Evolutionary conservation across 2,113 vertebrate species (phyloP).

Genomic region (Corythoichthys intestinalis): DNA sequence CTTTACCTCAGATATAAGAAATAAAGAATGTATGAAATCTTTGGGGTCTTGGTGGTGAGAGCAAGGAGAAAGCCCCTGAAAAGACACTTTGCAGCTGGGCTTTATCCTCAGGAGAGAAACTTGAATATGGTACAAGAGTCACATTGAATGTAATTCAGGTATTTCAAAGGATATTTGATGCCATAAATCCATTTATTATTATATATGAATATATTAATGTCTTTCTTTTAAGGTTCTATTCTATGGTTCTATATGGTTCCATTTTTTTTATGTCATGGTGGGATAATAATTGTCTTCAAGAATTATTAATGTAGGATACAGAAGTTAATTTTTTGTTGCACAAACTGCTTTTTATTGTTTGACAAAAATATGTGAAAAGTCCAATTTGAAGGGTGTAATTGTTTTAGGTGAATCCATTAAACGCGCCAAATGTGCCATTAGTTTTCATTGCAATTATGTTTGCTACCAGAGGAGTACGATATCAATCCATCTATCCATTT

Average conservation of each 20-base stretch:
- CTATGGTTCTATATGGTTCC: not conserved
- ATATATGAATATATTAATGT: slow-evolving; percentile 73
- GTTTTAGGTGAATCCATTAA: not conserved
- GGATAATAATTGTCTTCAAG: slow-evolving; percentile 77
- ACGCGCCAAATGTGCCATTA: not conserved
- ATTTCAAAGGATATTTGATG: slow-evolving; percentile 81
- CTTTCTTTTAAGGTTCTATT: slow-evolving; percentile 54
- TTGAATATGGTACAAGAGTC: slow-evolving; percentile 89
- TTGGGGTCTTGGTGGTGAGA: slow-evolving; percentile 73
- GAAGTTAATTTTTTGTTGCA: slow-evolving; percentile 75
- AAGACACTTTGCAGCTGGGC: slow-evolving; percentile 65
- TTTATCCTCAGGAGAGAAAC: slow-evolving; percentile 78
- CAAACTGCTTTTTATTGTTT: slow-evolving; percentile 61
- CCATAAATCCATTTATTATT: slow-evolving; percentile 80
- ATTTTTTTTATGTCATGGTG: slow-evolving; percentile 74
- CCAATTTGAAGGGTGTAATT: not conserved
- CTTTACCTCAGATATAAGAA: slow-evolving; percentile 89
- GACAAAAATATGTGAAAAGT: not conserved
- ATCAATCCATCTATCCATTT: not conserved
- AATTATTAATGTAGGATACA: slow-evolving; percentile 66
- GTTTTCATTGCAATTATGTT: not conserved
- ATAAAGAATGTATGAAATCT: slow-evolving; percentile 84
- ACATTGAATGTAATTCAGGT: slow-evolving; percentile 95
- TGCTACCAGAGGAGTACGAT: not conserved
- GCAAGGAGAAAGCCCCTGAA: slow-evolving; percentile 46